These are phyloP conservation scores for Scaptomyza hsui DNA, from an alignment of 1,140 invertebrate species.

Conservation along the genomic window DNA sequence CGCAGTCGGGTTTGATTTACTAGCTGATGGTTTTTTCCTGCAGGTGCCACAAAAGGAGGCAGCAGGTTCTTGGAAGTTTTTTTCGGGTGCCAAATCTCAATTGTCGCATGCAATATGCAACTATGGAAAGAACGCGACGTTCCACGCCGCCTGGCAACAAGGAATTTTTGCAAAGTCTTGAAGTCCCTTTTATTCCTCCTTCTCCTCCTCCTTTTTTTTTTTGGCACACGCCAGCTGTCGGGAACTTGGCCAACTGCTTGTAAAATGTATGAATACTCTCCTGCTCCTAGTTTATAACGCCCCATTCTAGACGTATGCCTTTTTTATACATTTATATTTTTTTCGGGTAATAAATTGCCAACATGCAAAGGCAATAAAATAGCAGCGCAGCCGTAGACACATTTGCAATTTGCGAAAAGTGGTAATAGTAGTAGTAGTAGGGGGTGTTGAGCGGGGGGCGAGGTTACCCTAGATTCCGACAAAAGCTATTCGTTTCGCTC, in stretches of 20 bases:
- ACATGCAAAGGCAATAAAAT: slow-evolving; percentile 80
- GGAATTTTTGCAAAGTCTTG: slow-evolving; percentile 32
- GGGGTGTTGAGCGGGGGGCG: background rate
- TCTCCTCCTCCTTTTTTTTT: slow-evolving; percentile 11
- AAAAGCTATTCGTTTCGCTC: slow-evolving; percentile 8
- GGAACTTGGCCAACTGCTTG: slow-evolving; percentile 43
- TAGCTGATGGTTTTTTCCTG: background rate
- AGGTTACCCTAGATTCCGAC: slow-evolving; percentile 71
- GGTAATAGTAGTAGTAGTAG: background rate
- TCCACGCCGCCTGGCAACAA: slow-evolving; percentile 19
- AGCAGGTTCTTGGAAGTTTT: too few relatives aligned
- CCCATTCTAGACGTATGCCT: slow-evolving; percentile 2
- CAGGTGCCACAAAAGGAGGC: background rate
- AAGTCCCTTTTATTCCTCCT: slow-evolving; percentile 21
- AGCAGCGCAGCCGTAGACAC: slow-evolving; percentile 63
- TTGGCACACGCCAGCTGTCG: slow-evolving; percentile 70
- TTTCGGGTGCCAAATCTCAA: slow-evolving; percentile 46
- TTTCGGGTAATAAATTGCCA: slow-evolving; percentile 69
- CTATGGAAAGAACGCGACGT: slow-evolving; percentile 10
- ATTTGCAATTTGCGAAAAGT: slow-evolving; percentile 54
- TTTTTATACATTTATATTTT: slow-evolving; percentile 1
- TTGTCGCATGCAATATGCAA: slow-evolving; percentile 66
- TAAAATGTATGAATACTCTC: slow-evolving; percentile 12
- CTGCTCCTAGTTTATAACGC: slow-evolving; percentile 11
- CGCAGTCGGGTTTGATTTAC: slow-evolving; percentile 37